A percentile compares a stretch with the other conserved stretches of the same genome.
Evolutionary conservation across 2,113 vertebrate genomes (phyloP).

Genomic region (Malurus alboscapulatus): DNA sequence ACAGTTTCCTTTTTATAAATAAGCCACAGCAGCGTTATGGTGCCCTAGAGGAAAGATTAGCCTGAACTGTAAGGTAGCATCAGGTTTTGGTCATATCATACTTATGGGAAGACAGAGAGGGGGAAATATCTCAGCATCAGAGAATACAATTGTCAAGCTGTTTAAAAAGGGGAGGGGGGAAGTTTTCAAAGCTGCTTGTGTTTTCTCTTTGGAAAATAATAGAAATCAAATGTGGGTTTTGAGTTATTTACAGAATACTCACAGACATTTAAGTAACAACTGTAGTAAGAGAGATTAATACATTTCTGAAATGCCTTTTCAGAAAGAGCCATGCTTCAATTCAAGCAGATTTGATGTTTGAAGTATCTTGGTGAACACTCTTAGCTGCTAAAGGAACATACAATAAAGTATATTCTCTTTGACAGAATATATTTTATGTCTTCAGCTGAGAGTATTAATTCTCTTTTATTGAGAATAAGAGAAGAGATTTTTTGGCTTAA

Average conservation of each 20-base stretch:
- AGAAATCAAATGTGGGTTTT: not conserved
- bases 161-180: not conserved
- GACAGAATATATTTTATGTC: not conserved
- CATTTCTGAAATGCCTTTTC: not conserved
- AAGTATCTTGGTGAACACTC: fast-evolving
- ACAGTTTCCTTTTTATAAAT: not conserved
- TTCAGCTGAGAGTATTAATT: not conserved
- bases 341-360: not conserved
- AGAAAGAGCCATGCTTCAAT: not conserved
- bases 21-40: not conserved
- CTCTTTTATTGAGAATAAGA: not conserved
- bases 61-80: not conserved
- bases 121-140: not conserved
- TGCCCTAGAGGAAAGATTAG: not conserved
- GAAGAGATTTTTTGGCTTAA: not conserved
- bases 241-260: not conserved
- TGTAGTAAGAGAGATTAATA: not conserved
- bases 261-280: not conserved
- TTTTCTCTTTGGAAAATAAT: not conserved
- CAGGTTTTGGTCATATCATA: not conserved
- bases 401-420: not conserved
- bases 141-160: not conserved
- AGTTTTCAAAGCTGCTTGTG: not conserved
- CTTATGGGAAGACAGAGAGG: not conserved
- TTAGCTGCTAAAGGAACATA: not conserved